phyloP scores from a whole-genome alignment of 1,140 invertebrate species.

The Schlechtendalia chinensis region DNA sequence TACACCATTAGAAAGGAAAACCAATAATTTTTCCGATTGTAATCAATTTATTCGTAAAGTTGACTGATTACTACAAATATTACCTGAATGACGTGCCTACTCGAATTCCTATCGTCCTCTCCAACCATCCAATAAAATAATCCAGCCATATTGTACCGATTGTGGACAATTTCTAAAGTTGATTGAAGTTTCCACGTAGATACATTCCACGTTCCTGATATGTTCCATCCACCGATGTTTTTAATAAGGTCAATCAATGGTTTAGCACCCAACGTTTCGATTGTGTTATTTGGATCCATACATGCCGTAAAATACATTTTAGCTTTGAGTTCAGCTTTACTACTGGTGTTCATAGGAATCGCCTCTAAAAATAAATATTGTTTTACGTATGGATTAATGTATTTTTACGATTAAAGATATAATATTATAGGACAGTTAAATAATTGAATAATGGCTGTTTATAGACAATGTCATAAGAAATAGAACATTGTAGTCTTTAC shows the following conservation, averaged over 20 bases:
- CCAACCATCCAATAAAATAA: conserved; percentile 88
- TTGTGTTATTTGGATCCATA: conserved; percentile 87
- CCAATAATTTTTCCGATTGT: neutral
- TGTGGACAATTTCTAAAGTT: conserved; percentile 77
- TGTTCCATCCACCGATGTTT: conserved; percentile 75
- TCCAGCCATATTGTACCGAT: conserved; percentile 82
- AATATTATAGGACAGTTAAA: too few species aligned
- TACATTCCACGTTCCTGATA: conserved; percentile 61
- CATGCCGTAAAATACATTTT: conserved; percentile 90
- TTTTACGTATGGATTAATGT: too few species aligned
- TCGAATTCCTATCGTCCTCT: conserved; percentile 90
- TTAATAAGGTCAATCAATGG: conserved; percentile 77
- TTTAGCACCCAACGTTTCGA: conserved; percentile 76
- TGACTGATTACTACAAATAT: neutral
- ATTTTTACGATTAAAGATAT: too few species aligned
- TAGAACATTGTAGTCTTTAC: too few species aligned
- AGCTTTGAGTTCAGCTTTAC: conserved; percentile 83
- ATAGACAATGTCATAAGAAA: too few species aligned
- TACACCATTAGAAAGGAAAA: conserved; percentile 58
- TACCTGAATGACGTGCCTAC: conserved; percentile 80
- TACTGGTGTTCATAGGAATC: conserved; percentile 64
- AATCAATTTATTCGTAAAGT: neutral
- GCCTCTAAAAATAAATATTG: conserved; percentile 57
- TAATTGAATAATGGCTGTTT: too few species aligned
- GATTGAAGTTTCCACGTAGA: conserved; percentile 74